Percentiles rank a stretch among this genome's conserved stretches.
Evolutionary conservation across 1,140 invertebrate genomes (phyloP).

Genomic region (Tachypleus tridentatus): DNA sequence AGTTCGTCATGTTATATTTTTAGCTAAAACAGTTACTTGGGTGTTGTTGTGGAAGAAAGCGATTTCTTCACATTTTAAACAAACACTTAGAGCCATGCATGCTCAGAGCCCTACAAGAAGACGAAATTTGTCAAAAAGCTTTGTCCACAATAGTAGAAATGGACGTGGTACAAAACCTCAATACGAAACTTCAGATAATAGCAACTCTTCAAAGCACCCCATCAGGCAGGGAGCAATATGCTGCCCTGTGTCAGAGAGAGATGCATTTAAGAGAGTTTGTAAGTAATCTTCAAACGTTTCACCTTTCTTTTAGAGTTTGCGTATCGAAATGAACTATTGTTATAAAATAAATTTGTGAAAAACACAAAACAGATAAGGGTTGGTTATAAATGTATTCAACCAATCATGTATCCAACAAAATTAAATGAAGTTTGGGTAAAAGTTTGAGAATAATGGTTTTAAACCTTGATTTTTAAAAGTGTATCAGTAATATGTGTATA

Average conservation of each 20-base stretch:
- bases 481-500: no score
- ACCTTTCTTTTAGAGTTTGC: background rate
- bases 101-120: slow-evolving; percentile 56
- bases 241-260: slow-evolving; percentile 58
- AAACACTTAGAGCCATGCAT: slow-evolving; percentile 58
- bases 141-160: slow-evolving; percentile 70
- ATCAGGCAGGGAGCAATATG: slow-evolving; percentile 53
- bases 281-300: slow-evolving; percentile 19
- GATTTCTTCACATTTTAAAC: slow-evolving; percentile 52
- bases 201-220: slow-evolving; percentile 61
- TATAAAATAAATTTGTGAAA: no score
- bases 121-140: slow-evolving; percentile 51
- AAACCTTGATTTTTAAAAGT: no score
- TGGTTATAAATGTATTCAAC: no score
- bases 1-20: background rate
- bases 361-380: no score
- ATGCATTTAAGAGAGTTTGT: slow-evolving; percentile 63
- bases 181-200: slow-evolving; percentile 57
- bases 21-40: slow-evolving; percentile 55
- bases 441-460: no score
- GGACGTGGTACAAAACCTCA: slow-evolving; percentile 46
- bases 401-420: no score
- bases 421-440: no score
- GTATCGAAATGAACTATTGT: background rate
- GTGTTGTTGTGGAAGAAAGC: slow-evolving; percentile 65